These are phyloP conservation scores for Oligia latruncula DNA, from an alignment of 2,888 invertebrate genomes.

Conservation along the genomic window DNA sequence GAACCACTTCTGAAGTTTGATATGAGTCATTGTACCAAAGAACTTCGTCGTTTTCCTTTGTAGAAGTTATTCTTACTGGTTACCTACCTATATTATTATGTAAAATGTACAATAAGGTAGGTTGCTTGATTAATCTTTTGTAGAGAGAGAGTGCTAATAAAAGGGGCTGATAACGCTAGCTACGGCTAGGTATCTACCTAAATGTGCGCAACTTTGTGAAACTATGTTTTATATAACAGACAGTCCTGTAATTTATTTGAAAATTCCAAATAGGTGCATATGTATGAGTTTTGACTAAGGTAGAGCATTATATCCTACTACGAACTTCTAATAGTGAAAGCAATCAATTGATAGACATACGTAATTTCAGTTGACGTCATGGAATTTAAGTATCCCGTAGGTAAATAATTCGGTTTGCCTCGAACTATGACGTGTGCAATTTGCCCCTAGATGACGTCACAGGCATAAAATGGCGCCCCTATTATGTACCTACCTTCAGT, in stretches of 20 bases:
- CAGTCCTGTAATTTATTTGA: not conserved
- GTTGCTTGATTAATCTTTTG: slow-evolving; percentile 5
- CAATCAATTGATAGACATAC: not conserved
- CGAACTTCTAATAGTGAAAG: not conserved
- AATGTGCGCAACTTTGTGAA: not conserved
- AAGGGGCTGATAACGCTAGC: not conserved
- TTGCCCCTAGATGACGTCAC: slow-evolving; percentile 36
- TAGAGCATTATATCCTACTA: not conserved
- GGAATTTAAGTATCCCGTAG: not conserved
- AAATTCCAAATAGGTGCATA: not conserved
- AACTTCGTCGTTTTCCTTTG: not conserved
- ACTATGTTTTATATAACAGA: not conserved
- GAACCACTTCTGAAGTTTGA: not conserved
- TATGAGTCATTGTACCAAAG: not conserved
- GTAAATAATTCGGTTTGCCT: slow-evolving; percentile 1
- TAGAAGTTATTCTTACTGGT: not conserved
- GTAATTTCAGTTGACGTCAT: slow-evolving; percentile 30
- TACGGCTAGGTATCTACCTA: not conserved
- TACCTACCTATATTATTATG: not conserved
- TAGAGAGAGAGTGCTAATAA: not conserved
- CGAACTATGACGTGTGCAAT: slow-evolving; percentile 34
- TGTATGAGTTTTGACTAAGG: not conserved
- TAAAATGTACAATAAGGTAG: slow-evolving; percentile 5
- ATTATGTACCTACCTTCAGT: not conserved
- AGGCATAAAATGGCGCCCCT: slow-evolving; percentile 16